Base-by-base conservation (phyloP, 2,113 vertebrate genomes). In the Crotalus viridis region DNA sequence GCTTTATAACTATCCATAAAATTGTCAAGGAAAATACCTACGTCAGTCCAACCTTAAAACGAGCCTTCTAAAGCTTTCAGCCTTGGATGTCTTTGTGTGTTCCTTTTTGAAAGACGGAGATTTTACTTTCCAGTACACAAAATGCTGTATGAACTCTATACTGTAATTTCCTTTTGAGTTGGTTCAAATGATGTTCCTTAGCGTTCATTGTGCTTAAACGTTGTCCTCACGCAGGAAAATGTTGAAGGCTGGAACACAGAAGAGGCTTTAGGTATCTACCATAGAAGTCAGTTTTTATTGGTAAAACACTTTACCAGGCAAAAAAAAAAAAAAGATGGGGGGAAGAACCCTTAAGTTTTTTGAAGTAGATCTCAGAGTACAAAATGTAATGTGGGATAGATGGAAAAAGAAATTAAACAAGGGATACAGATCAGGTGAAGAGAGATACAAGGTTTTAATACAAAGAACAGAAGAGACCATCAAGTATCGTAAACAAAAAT, bases 1-100 rank as follows among this genome's bases (percentile, higher is more conserved):
- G 90, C 91, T 92, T 43, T 90, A 59, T 87, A 93, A 90, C 91
- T 69, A 61, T 95, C 92, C 90, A 89, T 93, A 90, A 95, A 93
- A 95, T 86, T 56, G 93, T 89, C 74, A 89, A 39, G 28, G 85
- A 89, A 89, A 94, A 74, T 91, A 26, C 89, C 93, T 85, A 39
- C 87, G 55, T 95, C 64, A 90, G 90, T 90, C 89, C 59, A 55
- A 15, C 8, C 3, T 90, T 89, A 81, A 94, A 94, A 85, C 4
- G 28, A 61, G 46, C 48, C 51, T 87, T 90, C 85, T 91, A 89
- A 94, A 94, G 90, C 69, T 91, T 54, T 93, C 87, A 92, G 26
- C 56, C 43, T 94, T 88, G 54, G 19, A 26, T 28, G 8, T 24
- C 13, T 92, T 24, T 88, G 57, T 64, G n/a, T 15, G 54, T 52